Conservation (phyloP, 2,888 invertebrate species). For the Ennomos quercinarius region DNA sequence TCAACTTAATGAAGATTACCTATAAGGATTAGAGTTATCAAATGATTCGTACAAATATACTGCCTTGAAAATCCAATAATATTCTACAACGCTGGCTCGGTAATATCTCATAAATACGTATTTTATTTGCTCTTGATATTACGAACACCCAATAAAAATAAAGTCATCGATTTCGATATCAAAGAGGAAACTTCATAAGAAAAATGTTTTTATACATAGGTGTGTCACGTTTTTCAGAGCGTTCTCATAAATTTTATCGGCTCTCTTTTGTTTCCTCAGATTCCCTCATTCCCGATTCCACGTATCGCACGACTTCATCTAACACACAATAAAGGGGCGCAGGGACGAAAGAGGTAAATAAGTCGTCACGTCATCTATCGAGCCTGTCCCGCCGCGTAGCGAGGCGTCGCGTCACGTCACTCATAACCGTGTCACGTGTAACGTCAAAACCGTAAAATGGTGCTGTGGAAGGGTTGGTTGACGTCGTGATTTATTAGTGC, state of each 20-base stretch:
- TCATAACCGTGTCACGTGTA: constrained; percentile 18
- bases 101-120: not conserved
- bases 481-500: constrained; percentile 12
- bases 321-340: constrained; percentile 29
- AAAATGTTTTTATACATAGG: constrained; percentile 14
- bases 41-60: no score
- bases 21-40: no score
- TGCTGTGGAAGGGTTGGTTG: constrained; percentile 8
- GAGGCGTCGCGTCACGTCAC: constrained; percentile 18
- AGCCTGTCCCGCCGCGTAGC: constrained; percentile 13
- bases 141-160: constrained; percentile 11
- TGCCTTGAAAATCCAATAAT: no score
- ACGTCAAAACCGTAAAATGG: constrained; percentile 21
- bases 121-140: constrained; percentile 7
- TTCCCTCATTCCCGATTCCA: constrained; percentile 25
- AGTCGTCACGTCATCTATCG: constrained; percentile 28
- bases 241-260: constrained; percentile 21
- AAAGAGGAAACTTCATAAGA: constrained; percentile 15
- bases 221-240: constrained; percentile 12
- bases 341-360: constrained; percentile 27
- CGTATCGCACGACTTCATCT: constrained; percentile 29
- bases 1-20: no score
- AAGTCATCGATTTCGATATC: not conserved
- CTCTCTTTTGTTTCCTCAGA: constrained; percentile 22
- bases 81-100: no score